A percentile compares a stretch with the other conserved stretches of the same genome.
Evolutionary conservation across 2,113 vertebrate genomes (phyloP).

Genomic region (Varanus komodoensis): DNA sequence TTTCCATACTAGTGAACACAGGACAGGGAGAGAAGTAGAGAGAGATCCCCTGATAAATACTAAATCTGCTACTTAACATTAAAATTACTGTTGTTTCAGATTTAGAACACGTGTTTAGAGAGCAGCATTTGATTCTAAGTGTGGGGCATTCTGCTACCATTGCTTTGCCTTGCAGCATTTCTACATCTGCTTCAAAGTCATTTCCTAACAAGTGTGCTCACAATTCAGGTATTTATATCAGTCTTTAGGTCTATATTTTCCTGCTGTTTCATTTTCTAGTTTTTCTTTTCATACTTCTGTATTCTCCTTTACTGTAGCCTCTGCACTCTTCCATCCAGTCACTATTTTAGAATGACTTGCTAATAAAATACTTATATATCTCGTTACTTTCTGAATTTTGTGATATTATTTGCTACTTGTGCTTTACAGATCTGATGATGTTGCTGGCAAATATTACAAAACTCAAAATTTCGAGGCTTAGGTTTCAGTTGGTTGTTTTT

Average conservation of each 20-base stretch:
- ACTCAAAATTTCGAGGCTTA: not conserved
- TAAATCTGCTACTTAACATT: not conserved
- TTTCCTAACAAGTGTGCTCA: not conserved
- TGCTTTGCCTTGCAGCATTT: not conserved
- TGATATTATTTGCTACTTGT: not conserved
- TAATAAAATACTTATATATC: not conserved
- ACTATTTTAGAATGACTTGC: not conserved
- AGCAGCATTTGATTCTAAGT: not conserved
- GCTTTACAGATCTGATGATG: not conserved
- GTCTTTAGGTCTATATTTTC: not conserved
- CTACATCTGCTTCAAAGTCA: not conserved
- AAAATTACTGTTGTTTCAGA: not conserved
- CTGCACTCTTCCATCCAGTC: not conserved
- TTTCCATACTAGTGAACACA: no score
- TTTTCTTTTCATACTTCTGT: not conserved
- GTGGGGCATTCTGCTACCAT: not conserved
- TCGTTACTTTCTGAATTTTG: not conserved
- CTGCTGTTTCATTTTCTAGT: no score
- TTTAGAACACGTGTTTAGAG: not conserved
- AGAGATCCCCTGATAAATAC: not conserved
- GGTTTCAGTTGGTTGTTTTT: not conserved
- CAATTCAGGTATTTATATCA: no score
- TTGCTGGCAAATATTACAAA: not conserved
- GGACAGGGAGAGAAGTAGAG: not conserved
- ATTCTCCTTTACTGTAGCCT: not conserved